phyloP scores from a whole-genome alignment of 2,888 invertebrate genomes.

The Lucinisca nassula region DNA sequence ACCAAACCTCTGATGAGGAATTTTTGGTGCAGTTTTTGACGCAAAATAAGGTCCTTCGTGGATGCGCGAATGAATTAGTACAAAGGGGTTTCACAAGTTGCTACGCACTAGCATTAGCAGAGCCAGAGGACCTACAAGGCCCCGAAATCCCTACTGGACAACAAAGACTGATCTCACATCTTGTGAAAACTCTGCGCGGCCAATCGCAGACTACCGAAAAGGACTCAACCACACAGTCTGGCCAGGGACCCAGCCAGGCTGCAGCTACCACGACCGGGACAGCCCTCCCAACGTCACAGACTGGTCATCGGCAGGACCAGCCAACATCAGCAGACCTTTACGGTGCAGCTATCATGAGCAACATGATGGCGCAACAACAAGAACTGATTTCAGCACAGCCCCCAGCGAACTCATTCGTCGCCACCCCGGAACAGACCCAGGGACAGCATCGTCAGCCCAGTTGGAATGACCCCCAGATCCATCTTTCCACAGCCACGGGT shows the following conservation, averaged over 20 bases:
- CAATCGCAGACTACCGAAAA: not conserved
- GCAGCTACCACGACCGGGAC: not conserved
- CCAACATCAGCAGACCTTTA: not conserved
- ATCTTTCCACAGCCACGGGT: not conserved
- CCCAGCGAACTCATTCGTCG: not conserved
- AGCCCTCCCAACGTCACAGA: not conserved
- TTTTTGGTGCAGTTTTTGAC: not conserved
- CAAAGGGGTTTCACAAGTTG: not conserved
- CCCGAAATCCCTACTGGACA: not conserved
- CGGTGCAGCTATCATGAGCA: not conserved
- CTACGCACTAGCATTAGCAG: not conserved
- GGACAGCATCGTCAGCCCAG: not conserved
- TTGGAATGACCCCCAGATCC: not conserved
- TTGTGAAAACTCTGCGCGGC: not conserved
- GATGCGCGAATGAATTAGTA: not conserved
- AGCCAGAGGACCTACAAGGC: not conserved
- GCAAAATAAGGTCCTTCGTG: not conserved
- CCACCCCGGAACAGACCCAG: too few relatives aligned
- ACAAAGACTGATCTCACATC: not conserved
- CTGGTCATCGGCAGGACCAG: not conserved
- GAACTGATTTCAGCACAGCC: not conserved
- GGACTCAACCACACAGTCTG: too few relatives aligned
- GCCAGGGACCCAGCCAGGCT: not conserved
- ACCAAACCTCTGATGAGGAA: not conserved
- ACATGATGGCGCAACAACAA: not conserved